Base-by-base conservation (phyloP, 1,140 invertebrate genomes). In the Hypsibius dujardini region DNA sequence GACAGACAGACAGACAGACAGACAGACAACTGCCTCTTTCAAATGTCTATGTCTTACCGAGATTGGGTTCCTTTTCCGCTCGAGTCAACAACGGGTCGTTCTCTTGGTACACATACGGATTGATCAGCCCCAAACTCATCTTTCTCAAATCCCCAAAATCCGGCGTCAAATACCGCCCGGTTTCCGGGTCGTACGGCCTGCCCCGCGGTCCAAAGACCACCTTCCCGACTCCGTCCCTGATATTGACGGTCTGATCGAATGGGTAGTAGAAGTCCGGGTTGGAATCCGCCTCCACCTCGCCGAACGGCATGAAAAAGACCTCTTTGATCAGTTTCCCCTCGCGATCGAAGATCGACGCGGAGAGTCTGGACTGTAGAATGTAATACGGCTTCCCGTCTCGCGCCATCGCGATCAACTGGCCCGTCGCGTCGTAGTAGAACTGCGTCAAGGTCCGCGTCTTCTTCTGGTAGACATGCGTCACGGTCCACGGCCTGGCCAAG, bases 141-240 rank as follows among this genome's bases (percentile, higher is more conserved):
- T 15, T 7, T 42, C 62, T 12, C 62, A 67, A 45, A 67, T 67
- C 62, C 12, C 12, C 42, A 15, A 67, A 95, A 60, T 91, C 83
- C 0, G 93, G 92, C 47, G 90, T 89, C 85, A 95, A 88, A 89
- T 89, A 95, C 76, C 93, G 89, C 1, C 92, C 92, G 76, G 93
- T 92, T 59, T 93, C 79, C 2, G 92, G 90, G 81, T 96, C 92
- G 76, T 96, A 96, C 3, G 95, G 89, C 81, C 92, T 86, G 2
- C 88, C 88, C 76, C 45, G 12, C 12, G 12, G 12, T 3, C 7
- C 12, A 45, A 67, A 67, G 62, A 67, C 62, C 12, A 67, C 42
- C 42, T 67, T 67, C 12, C 12, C 62, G 3, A 15, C 42, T 67
- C 3, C 62, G 42, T 67, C 62, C 62, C 62, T 12, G 3, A 67